Conservation (phyloP, 2,113 vertebrate genomes). For the Plecturocebus donacophilus region DNA sequence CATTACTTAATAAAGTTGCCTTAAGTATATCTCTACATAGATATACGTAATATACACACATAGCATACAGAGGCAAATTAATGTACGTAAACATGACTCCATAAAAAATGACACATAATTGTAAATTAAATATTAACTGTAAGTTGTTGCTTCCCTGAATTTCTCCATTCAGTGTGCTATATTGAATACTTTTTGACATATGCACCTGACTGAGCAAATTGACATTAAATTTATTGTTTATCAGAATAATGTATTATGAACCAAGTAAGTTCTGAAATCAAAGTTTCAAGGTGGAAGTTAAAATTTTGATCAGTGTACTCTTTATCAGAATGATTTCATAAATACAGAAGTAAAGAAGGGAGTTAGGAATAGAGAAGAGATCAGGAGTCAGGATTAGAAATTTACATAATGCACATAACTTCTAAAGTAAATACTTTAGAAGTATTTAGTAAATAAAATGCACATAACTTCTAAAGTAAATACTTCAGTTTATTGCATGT, state of each 20-base stretch:
- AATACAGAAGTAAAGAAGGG: not conserved
- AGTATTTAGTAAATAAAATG: too few relatives aligned
- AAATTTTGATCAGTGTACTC: not conserved
- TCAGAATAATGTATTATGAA: not conserved
- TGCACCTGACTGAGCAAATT: not conserved
- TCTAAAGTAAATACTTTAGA: not conserved
- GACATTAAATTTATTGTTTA: not conserved
- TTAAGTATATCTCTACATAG: not conserved
- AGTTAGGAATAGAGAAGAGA: not conserved
- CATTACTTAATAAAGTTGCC: not conserved
- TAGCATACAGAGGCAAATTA: not conserved
- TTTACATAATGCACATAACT: not conserved
- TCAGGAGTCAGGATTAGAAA: not conserved
- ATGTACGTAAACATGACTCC: not conserved
- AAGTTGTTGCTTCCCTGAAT: not conserved
- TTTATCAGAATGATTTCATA: not conserved
- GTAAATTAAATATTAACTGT: not conserved
- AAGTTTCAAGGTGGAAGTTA: not conserved
- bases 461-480: not conserved
- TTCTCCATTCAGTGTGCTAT: not conserved
- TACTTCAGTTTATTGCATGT: not conserved
- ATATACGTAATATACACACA: not conserved
- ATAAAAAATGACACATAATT: not conserved
- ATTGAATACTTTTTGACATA: not conserved
- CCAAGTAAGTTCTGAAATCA: not conserved